Conservation (phyloP, 2,113 vertebrate species). For the Tragelaphus strepsiceros region DNA sequence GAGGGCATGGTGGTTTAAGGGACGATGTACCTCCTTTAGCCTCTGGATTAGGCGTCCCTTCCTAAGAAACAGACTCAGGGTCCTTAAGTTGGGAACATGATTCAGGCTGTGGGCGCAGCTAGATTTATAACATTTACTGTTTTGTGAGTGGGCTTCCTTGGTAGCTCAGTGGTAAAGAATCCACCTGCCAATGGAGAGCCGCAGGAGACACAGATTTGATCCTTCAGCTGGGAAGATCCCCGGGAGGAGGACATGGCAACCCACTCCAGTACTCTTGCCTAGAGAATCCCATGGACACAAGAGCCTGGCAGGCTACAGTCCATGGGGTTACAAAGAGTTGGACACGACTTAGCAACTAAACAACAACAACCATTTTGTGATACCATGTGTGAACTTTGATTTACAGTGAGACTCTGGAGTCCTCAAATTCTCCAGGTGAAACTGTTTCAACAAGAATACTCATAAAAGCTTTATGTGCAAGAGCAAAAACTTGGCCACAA, state of each 20-base stretch:
- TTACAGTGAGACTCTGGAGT: neutral
- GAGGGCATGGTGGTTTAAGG: neutral
- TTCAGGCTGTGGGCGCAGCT: neutral
- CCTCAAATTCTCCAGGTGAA: neutral
- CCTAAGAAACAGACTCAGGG: fast-evolving
- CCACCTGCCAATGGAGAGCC: neutral
- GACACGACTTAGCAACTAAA: neutral
- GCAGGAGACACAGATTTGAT: neutral
- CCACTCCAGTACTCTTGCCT: neutral
- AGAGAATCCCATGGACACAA: neutral
- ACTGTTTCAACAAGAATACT: neutral
- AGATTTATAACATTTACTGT: neutral
- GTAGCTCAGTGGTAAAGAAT: neutral
- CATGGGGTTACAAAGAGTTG: neutral
- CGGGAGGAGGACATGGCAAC: neutral
- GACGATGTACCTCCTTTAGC: neutral
- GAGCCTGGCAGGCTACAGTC: neutral
- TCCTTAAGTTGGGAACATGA: neutral
- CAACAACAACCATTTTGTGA: neutral
- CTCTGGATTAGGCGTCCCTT: neutral
- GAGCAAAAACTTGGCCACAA: neutral
- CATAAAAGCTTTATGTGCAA: neutral
- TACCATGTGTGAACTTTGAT: neutral
- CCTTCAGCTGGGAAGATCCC: neutral
- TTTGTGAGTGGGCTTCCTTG: neutral